Evolutionary conservation across 2,888 invertebrate species (phyloP).

Genomic region (Malthinus flaveolus): DNA sequence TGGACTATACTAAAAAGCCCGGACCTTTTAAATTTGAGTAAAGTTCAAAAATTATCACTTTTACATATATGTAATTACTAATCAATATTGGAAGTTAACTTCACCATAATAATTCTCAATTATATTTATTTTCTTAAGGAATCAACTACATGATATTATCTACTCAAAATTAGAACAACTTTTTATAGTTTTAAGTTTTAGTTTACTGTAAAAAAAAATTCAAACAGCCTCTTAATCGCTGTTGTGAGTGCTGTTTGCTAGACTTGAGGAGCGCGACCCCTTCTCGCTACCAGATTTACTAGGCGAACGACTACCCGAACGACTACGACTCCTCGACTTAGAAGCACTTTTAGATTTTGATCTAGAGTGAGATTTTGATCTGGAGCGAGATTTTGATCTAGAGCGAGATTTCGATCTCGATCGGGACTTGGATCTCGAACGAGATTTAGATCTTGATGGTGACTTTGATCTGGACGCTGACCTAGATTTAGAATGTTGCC

Average conservation of each 20-base stretch:
- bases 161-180: too few species aligned
- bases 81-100: too few species aligned
- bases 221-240: constrained; percentile 13
- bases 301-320: constrained; percentile 14
- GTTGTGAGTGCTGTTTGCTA: constrained; percentile 19
- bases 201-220: too few species aligned
- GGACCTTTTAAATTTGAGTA: too few species aligned
- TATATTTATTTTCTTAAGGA: too few species aligned
- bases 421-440: constrained; percentile 47
- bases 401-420: constrained; percentile 39
- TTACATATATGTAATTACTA: too few species aligned
- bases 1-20: too few species aligned
- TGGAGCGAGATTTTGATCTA: constrained; percentile 37
- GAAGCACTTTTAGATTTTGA: constrained; percentile 41
- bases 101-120: too few species aligned
- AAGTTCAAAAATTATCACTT: too few species aligned
- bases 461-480: constrained; percentile 46
- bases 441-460: constrained; percentile 31
- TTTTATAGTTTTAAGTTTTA: too few species aligned
- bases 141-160: too few species aligned
- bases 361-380: constrained; percentile 44
- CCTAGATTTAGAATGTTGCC: constrained; percentile 49
- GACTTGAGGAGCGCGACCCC: constrained; percentile 27
- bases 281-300: constrained; percentile 19
- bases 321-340: constrained; percentile 39